Evolutionary conservation across 2,113 vertebrate species (phyloP).

Genomic region (Ascaphus truei): DNA sequence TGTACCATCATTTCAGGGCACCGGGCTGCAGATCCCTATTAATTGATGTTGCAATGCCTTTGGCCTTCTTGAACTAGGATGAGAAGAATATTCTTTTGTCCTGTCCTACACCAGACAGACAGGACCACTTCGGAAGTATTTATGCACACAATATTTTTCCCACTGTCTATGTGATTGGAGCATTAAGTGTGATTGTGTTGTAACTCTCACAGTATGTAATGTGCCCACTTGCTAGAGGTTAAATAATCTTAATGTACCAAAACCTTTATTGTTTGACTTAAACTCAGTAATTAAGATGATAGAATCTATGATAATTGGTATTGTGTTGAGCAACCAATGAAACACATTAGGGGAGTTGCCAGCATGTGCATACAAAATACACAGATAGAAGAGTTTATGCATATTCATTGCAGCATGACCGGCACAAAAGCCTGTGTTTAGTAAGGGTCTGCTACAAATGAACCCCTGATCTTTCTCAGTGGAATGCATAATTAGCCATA

Average conservation of each 20-base stretch:
- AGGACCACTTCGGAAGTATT: constrained; percentile 58
- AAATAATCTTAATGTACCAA: constrained; percentile 35
- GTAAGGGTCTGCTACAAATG: neutral
- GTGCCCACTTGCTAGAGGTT: constrained; percentile 27
- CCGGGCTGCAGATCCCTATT: constrained; percentile 39
- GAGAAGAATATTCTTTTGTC: constrained; percentile 51
- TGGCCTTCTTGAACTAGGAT: constrained; percentile 53
- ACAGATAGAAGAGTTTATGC: neutral
- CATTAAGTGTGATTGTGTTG: neutral
- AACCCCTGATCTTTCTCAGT: no score
- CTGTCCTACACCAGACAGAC: constrained; percentile 54
- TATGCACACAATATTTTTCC: constrained; percentile 60
- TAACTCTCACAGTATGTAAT: neutral
- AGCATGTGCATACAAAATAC: neutral
- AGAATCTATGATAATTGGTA: neutral
- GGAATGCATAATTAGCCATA: neutral
- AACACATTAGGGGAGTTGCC: no score
- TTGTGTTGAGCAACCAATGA: neutral
- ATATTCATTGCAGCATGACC: constrained; percentile 9
- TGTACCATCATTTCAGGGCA: constrained; percentile 45
- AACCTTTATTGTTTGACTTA: neutral
- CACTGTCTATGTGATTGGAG: constrained; percentile 38
- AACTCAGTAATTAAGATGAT: constrained; percentile 7
- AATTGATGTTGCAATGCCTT: constrained; percentile 42
- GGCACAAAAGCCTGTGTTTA: neutral